These are phyloP conservation scores for Parasteatoda tepidariorum DNA, from an alignment of 1,140 invertebrate genomes.

Conservation along the genomic window DNA sequence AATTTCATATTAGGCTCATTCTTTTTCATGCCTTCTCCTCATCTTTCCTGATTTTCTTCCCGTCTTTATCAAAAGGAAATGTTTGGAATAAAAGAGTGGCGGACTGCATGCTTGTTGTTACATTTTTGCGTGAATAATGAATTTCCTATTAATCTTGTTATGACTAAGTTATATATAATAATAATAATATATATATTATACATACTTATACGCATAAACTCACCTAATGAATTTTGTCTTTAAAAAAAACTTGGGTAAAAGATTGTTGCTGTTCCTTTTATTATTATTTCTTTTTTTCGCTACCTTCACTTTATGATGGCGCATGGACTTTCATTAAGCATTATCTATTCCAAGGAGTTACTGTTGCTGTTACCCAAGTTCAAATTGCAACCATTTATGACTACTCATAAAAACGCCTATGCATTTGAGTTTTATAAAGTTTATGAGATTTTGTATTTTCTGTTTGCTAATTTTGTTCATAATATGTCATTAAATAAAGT, in stretches of 20 bases:
- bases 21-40: slow-evolving; percentile 23
- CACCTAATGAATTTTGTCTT: not conserved
- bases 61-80: not conserved
- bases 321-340: not conserved
- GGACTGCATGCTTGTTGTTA: not conserved
- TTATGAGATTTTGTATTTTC: not conserved
- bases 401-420: not conserved
- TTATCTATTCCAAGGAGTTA: not conserved
- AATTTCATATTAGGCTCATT: slow-evolving; percentile 25
- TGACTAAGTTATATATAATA: not conserved
- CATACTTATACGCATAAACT: not conserved
- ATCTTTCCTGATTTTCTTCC: slow-evolving; percentile 42
- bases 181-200: too few species aligned
- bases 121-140: not conserved
- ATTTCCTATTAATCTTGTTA: not conserved
- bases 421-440: not conserved
- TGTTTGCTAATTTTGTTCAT: not conserved
- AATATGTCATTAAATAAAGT: not conserved
- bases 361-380: not conserved
- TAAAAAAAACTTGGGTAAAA: not conserved
- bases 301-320: not conserved
- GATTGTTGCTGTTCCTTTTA: not conserved
- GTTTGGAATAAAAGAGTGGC: not conserved
- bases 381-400: not conserved
- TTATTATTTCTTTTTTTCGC: too few species aligned